These are phyloP conservation scores for Amia ocellicauda DNA, from an alignment of 2,113 vertebrate genomes.

Conservation along the genomic window DNA sequence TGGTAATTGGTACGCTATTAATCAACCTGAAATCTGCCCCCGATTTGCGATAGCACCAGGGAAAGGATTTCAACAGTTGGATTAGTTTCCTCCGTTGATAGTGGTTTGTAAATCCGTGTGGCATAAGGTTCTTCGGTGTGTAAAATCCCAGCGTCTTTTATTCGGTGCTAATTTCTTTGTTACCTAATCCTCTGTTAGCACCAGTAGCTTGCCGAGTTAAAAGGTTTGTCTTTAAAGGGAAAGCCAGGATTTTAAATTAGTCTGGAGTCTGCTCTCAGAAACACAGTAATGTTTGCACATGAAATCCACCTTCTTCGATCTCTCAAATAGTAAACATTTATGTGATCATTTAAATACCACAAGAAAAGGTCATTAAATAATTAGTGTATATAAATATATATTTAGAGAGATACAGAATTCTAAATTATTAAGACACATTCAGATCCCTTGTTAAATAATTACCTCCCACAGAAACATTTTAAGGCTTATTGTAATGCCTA, in stretches of 20 bases:
- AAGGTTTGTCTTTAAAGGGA: background rate
- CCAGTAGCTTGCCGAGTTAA: constrained; percentile 48
- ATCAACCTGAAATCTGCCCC: constrained; percentile 16
- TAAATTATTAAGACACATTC: too few species aligned
- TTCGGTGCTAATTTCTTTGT: constrained; percentile 42
- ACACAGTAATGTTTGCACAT: background rate
- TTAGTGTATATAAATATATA: too few species aligned
- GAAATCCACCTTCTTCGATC: too few species aligned
- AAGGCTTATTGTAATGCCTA: too few species aligned
- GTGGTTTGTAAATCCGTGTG: constrained; percentile 43
- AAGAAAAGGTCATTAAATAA: too few species aligned
- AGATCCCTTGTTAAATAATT: too few species aligned
- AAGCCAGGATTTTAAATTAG: background rate
- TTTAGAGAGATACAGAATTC: too few species aligned
- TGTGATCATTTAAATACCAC: too few species aligned
- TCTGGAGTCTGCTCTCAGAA: background rate
- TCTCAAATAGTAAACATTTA: too few species aligned
- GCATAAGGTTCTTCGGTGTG: constrained; percentile 28
- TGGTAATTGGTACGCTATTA: constrained; percentile 26
- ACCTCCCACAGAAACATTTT: too few species aligned
- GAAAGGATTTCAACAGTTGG: constrained; percentile 27
- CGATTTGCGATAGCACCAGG: constrained; percentile 19
- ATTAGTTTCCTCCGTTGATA: constrained; percentile 31
- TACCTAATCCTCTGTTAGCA: constrained; percentile 46
- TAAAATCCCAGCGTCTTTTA: constrained; percentile 44